Conservation (phyloP, 2,113 vertebrate species). For the Acrocephalus arundinaceus region DNA sequence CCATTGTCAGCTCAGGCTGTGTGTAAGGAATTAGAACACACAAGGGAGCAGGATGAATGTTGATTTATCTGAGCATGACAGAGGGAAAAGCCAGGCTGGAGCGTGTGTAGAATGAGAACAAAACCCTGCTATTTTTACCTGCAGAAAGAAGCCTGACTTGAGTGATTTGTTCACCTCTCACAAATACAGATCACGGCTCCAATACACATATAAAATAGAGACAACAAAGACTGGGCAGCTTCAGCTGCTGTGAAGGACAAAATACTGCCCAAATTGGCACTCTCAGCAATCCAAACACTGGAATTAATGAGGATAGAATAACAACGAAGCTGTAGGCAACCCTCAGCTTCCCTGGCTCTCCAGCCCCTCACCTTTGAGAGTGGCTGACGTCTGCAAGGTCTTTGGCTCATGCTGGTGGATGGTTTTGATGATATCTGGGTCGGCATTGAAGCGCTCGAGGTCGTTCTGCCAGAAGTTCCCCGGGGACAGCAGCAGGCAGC, state of each 20-base stretch:
- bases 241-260: background rate
- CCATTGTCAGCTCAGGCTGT: fast-evolving
- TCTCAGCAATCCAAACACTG: fast-evolving
- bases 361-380: conserved; percentile 84
- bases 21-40: background rate
- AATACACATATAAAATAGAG: background rate
- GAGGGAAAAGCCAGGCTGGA: background rate
- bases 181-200: background rate
- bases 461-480: conserved; percentile 99
- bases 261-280: background rate
- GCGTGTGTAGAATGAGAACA: background rate
- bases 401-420: conserved; percentile 96
- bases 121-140: background rate
- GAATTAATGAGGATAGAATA: background rate
- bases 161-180: background rate
- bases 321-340: background rate
- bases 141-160: background rate
- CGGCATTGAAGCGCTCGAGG: conserved; percentile 86
- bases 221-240: background rate
- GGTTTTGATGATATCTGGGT: conserved; percentile 91
- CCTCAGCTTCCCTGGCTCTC: background rate
- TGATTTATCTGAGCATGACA: background rate
- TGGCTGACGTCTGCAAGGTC: conserved; percentile 92
- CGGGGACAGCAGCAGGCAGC: conserved; percentile 92
- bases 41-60: background rate